A percentile compares a stretch with the other conserved stretches of the same genome.
Conservation (phyloP, 2,113 vertebrate genomes). For the Mirza zaza region DNA sequence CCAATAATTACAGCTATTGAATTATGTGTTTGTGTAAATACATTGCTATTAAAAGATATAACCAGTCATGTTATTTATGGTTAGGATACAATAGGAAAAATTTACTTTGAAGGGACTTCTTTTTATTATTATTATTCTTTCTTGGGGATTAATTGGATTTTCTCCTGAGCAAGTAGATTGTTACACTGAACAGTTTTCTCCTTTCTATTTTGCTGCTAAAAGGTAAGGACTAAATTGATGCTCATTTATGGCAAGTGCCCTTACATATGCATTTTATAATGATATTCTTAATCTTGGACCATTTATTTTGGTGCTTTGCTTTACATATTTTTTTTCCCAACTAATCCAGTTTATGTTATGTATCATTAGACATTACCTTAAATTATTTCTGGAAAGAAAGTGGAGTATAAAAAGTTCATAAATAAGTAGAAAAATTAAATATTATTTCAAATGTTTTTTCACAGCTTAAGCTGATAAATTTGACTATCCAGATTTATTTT, state of each 20-base stretch:
- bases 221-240: background rate
- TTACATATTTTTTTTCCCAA: background rate
- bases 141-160: background rate
- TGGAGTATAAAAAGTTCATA: background rate
- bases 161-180: background rate
- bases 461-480: background rate
- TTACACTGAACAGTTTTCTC: background rate
- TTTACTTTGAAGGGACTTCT: background rate
- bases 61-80: background rate
- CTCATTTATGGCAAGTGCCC: background rate
- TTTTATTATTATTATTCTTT: background rate
- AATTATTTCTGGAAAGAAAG: background rate
- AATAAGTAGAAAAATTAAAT: background rate
- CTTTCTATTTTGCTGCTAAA: background rate
- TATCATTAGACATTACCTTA: background rate
- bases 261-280: background rate
- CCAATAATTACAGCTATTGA: background rate
- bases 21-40: background rate
- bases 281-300: background rate
- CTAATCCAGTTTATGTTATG: background rate
- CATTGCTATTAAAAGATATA: background rate
- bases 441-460: background rate
- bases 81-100: background rate
- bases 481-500: background rate
- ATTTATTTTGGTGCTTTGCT: background rate